These are phyloP conservation scores for Orchestes rusci DNA, from an alignment of 2,888 invertebrate species.

Conservation along the genomic window DNA sequence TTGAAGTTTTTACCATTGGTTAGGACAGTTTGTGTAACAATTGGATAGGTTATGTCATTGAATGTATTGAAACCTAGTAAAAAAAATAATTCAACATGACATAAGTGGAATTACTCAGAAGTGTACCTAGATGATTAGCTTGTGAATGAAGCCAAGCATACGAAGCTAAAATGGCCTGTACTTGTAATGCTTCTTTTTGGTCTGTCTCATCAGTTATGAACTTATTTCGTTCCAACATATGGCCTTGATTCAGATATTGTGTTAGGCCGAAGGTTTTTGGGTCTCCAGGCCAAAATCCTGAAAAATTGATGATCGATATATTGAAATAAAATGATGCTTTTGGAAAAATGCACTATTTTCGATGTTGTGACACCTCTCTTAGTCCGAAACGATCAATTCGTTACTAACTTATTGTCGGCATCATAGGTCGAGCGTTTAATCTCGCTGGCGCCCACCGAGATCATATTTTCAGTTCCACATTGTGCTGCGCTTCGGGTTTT, in stretches of 20 bases:
- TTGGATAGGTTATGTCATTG: slow-evolving; percentile 85
- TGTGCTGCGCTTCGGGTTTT: too few relatives aligned
- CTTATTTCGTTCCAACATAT: slow-evolving; percentile 47
- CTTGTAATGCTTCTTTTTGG: slow-evolving; percentile 57
- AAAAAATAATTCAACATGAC: background rate
- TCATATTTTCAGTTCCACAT: too few relatives aligned
- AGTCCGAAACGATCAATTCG: too few relatives aligned
- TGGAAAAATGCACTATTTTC: background rate
- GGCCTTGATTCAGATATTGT: slow-evolving; percentile 63
- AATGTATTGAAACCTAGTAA: slow-evolving; percentile 74
- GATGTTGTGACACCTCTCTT: too few relatives aligned
- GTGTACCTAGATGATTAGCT: slow-evolving; percentile 60
- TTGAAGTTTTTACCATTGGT: slow-evolving; percentile 85
- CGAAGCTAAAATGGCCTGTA: slow-evolving; percentile 69
- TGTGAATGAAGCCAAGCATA: slow-evolving; percentile 75
- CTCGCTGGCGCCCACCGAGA: too few relatives aligned
- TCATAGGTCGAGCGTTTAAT: too few relatives aligned
- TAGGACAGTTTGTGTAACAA: slow-evolving; percentile 80
- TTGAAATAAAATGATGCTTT: background rate
- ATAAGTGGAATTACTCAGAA: background rate
- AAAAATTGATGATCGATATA: too few relatives aligned
- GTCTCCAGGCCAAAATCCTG: slow-evolving; percentile 82
- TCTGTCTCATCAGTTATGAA: slow-evolving; percentile 50
- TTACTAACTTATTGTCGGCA: too few relatives aligned
- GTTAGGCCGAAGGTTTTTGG: slow-evolving; percentile 67